phyloP scores from a whole-genome alignment of 1,140 invertebrate genomes.

The Sminthurides bifidus region DNA sequence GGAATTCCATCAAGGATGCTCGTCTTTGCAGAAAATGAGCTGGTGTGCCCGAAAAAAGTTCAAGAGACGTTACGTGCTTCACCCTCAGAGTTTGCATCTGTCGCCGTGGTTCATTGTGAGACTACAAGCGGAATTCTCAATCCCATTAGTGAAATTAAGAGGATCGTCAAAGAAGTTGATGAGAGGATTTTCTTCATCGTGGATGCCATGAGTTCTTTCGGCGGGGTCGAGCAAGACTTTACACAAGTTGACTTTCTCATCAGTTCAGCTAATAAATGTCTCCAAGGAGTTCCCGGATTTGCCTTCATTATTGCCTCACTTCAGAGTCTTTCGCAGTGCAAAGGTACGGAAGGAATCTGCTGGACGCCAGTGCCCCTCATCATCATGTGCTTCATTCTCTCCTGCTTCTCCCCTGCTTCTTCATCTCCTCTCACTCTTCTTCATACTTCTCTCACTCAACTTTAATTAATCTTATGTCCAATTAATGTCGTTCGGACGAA shows the following conservation, averaged over 20 bases:
- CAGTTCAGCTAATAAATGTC: conserved; percentile 44
- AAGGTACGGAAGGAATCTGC: conserved; percentile 35
- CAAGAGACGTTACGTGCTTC: conserved; percentile 26
- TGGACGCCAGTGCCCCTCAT: neutral
- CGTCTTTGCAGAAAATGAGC: conserved; percentile 37
- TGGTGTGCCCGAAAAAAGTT: conserved; percentile 34
- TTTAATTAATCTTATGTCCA: too few species aligned
- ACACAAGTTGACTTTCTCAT: conserved; percentile 39
- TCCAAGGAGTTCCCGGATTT: conserved; percentile 45
- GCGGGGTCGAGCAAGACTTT: conserved; percentile 40
- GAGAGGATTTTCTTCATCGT: conserved; percentile 39
- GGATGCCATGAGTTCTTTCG: conserved; percentile 47
- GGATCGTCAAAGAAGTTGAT: conserved; percentile 34
- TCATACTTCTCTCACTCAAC: neutral
- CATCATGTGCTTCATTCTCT: neutral
- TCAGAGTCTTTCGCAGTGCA: conserved; percentile 35
- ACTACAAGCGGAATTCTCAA: conserved; percentile 43
- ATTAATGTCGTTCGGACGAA: too few species aligned
- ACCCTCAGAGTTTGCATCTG: conserved; percentile 33
- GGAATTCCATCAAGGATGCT: conserved; percentile 34
- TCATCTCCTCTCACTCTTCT: neutral
- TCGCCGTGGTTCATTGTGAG: conserved; percentile 42
- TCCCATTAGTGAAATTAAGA: conserved; percentile 38
- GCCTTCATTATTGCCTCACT: conserved; percentile 39
- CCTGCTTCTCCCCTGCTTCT: neutral